Evolutionary conservation across 2,888 invertebrate genomes (phyloP), one percentile per base, ranked within the genome.

Genomic region (Mycogona germanica): DNA sequence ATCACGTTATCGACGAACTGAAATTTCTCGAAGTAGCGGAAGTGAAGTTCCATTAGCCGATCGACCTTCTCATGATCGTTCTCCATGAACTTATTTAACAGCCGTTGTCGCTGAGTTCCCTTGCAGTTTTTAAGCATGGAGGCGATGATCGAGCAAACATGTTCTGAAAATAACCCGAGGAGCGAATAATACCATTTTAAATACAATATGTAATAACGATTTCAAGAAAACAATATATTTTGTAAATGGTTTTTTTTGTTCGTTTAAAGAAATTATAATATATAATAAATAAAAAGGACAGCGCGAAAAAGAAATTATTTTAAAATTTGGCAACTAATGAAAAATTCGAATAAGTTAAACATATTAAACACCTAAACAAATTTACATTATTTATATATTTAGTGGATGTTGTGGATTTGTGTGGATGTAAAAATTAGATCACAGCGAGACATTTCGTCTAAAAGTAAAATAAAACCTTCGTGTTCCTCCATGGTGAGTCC

Each of bases 51-150:
- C 67, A 98, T 75, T 41, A 98, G 75, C 57, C 98, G 75, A 70
- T 98, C 98, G 0, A 98, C 91, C 73, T 98, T 98, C 70, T 97
- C 97, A 64, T 91, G 86, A 69, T 99, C 97, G 66, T 95, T 95
- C 72, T 99, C 98, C 0, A 85, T 85, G 68, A 98, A 99, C 74
- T 98, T 99, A 61, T 85, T 84, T 17, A 98, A 72, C 51, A 99
- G 73, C 56, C 98, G 74, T 67, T 92, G 88, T 29, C 93, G 75
- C 64, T 96, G 95, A 5, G 85, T 79, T 1, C 91, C 91, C 63
- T 84, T 81, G 67, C 95, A 93, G 68, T 95, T 93, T 57, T 88
- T 79, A 59, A 97, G 71, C 82, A 97, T 86, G 32, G 89, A 89
- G 1, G 89, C 82, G 64, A 97, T 87, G 57, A 96, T 88, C 0